Base-by-base conservation (phyloP, 2,888 invertebrate genomes). In the Pachydiplax longipennis region DNA sequence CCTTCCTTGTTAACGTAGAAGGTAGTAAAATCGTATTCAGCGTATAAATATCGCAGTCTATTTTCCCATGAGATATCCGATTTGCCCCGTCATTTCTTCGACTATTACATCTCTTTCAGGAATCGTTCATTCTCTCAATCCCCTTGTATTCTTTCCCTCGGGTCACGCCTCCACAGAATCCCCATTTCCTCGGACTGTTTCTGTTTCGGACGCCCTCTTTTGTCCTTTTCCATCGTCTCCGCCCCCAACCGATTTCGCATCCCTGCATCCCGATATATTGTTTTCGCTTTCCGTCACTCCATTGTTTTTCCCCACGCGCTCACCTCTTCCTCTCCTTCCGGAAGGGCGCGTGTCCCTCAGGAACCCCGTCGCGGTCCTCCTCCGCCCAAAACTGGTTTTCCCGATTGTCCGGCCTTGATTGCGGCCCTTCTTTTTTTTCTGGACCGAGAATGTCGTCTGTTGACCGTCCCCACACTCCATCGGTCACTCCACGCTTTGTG, bases 251-350 rank as follows among this genome's bases (percentile, higher is more conserved):
- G 87, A 87, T 87, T 87, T 37, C 61, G 61, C 87, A 37, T 87
- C 87, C 61, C 87, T 31, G 61, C 87, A 37, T 87, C 87, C 87
- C 87, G 83, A 83, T 65, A 53, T 53, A 87, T 87, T 87, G 87
- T 65, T 87, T 87, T 87, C 87, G 87, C 87, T 40, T 65, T 87
- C 12, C 40, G 87, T 53, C 61, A n/a, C 35, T 37, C 61, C 37
- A 58, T 87, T 87, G 35, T 58, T 87, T 87, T 87, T 37, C 87
- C 65, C 61, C 53, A 83, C 83, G 83, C 83, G 53, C 25, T 25
- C 83, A 83, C 13, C 35, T 53, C 44, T 44, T 22, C 37, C 35
- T 37, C 61, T 25, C 37, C 40, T 61, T 48, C 65, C 87, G 61
- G 31, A 3, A 10, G 31, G 73, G 73, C 73, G n/a, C 87, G 87